Conservation (phyloP, 1,140 invertebrate genomes). For the Drosophila hydei region DNA sequence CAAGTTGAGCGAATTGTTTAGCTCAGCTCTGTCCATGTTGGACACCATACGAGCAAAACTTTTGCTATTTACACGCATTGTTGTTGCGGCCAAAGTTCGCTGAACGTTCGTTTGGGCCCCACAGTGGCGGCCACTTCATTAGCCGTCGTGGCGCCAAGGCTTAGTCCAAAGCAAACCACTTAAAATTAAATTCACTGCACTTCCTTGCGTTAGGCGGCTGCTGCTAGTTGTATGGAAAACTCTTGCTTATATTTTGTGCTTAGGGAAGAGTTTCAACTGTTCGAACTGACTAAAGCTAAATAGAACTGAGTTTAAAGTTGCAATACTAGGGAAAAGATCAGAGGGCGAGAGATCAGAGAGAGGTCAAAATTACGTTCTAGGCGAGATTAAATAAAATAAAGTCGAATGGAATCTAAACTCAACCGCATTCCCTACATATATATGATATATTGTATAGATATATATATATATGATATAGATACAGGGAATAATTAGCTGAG, state of each 20-base stretch:
- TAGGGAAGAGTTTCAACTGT: too few relatives aligned
- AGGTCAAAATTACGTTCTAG: too few relatives aligned
- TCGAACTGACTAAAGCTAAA: too few relatives aligned
- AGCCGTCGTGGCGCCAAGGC: constrained; percentile 23
- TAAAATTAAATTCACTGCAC: constrained; percentile 5
- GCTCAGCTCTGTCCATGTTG: constrained; percentile 32
- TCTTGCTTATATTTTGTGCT: not conserved
- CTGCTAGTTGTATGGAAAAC: not conserved
- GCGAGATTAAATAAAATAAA: too few relatives aligned
- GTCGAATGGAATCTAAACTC: too few relatives aligned
- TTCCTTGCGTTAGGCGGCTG: not conserved
- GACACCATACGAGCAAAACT: constrained; percentile 63
- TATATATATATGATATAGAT: too few relatives aligned
- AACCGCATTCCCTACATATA: too few relatives aligned
- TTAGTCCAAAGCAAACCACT: not conserved
- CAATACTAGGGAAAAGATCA: too few relatives aligned
- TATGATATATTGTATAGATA: too few relatives aligned
- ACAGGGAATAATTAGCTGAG: too few relatives aligned
- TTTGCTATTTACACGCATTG: constrained; percentile 74
- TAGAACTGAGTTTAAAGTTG: too few relatives aligned
- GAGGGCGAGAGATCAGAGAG: too few relatives aligned
- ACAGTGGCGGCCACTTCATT: constrained; percentile 40
- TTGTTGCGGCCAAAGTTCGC: constrained; percentile 54
- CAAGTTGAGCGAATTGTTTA: constrained; percentile 60
- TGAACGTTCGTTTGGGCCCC: constrained; percentile 23